Conservation (phyloP, 1,140 invertebrate genomes). For the Nasonia giraulti region DNA sequence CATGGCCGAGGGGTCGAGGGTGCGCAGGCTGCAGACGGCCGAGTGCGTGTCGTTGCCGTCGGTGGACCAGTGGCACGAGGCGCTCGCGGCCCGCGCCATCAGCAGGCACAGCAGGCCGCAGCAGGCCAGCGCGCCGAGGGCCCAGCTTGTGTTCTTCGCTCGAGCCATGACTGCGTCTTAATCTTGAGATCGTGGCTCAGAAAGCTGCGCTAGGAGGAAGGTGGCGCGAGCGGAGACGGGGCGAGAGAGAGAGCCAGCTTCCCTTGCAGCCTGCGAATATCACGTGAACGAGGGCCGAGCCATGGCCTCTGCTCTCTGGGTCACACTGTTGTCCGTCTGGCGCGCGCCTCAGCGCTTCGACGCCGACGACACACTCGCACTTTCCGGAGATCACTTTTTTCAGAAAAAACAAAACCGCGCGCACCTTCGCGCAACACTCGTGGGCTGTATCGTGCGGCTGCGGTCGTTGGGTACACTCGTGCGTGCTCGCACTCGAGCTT, state of each 20-base stretch:
- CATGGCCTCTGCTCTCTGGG: slow-evolving; percentile 27
- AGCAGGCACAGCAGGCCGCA: not conserved
- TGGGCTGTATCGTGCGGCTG: no score
- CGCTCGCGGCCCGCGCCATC: slow-evolving; percentile 17
- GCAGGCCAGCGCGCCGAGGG: not conserved
- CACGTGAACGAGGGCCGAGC: slow-evolving; percentile 41
- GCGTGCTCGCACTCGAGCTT: not conserved
- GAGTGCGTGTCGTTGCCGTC: slow-evolving; percentile 78
- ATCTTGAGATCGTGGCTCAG: not conserved
- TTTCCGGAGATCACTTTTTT: not conserved
- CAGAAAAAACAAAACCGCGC: not conserved
- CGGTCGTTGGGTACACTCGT: not conserved
- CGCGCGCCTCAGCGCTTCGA: not conserved
- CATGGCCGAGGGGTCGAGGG: slow-evolving; percentile 78
- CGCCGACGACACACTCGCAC: not conserved
- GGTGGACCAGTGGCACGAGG: slow-evolving; percentile 74
- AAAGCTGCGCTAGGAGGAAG: not conserved
- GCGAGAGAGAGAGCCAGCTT: slow-evolving; percentile 19
- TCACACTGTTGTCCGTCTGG: not conserved
- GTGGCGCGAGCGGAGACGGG: not conserved
- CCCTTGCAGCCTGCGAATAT: slow-evolving; percentile 2
- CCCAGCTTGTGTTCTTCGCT: not conserved
- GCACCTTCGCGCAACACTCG: no score
- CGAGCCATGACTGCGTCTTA: not conserved
- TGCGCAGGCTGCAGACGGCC: slow-evolving; percentile 81